Base-by-base conservation (phyloP, 2,888 invertebrate genomes). In the Dioctria linearis region DNA sequence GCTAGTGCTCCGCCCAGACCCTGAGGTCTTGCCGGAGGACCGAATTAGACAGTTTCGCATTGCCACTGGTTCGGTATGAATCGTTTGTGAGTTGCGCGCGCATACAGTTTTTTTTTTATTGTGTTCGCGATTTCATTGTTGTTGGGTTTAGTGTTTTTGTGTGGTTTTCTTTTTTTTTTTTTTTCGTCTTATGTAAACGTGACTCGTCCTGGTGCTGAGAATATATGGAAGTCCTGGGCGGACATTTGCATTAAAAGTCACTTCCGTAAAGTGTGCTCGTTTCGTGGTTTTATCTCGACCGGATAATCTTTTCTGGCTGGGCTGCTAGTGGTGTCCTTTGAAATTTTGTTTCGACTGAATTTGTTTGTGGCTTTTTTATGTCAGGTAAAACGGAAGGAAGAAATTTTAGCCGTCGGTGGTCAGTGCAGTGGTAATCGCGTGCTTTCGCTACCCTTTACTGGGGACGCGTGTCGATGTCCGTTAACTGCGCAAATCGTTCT, bases 21-120 rank as follows among this genome's bases (percentile, higher is more conserved):
- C 82, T 80, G 79, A 80, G 82, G 82, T 80, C 80, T 82, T 80
- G 82, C 82, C 82, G 79, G 80, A 80, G 82, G 82, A 80, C 75
- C 69, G 79, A 79, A 75, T 80, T 67, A 79, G 57, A 76, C 82
- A 82, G 82, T 82, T 80, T 82, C 67, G 65, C 80, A 61, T 78
- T 82, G 82, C 79, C 80, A 80, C 79, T 79, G 73, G 82, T 76
- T 69, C 75, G 79, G 80, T 80, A 69, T 79, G 71, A 79, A 76
- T 79, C 80, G 78, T 43, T 63, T 57, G 51, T 76, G 25, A 57
- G 65, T 79, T 78, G 79, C 79, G 80, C 80, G 82, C 75, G 76
- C 80, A 73, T 78, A 39, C 54, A 13, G 25, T 25, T 25, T 80
- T 75, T 66, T 80, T 80, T 66, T 51, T 75, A 13, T 43, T 61